Base-by-base conservation (phyloP, 2,888 invertebrate genomes). In the Dimorphilus gyrociliatus region DNA sequence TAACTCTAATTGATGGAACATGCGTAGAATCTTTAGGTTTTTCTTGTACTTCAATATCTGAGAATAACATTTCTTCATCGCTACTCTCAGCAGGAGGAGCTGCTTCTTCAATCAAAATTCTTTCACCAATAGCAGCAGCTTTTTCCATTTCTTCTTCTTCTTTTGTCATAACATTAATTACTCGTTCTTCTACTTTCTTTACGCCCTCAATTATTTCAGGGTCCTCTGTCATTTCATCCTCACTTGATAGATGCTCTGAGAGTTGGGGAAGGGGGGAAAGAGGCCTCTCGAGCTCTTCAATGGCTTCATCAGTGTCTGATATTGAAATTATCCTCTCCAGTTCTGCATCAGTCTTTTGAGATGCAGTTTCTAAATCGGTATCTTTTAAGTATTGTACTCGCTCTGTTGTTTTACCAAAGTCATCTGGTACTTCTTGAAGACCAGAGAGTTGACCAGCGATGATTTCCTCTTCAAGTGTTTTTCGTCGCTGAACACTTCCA, bases 1-100 rank as follows among this genome's bases (percentile, higher is more conserved):
- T 72, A 13, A 72, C 66, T 44, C 68, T 72, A 33, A 73, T 72
- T 45, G 70, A 71, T n/a, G 73, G 73, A 35, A 72, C 69, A n/a
- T n/a, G n/a, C n/a, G n/a, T n/a, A n/a, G n/a, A n/a, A n/a, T n/a
- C n/a, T n/a, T n/a, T n/a, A n/a, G n/a, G n/a, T n/a, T n/a, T n/a
- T 29, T 25, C 21, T 32, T 18, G 4, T 12, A 13, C 17, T 10
- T 6, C 27, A 5, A 12, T 4, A 27, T 4, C 27, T 27, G 27
- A 16, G 15, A 10, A 8, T 10, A 21, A n/a, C n/a, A n/a, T n/a
- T 21, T n/a, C 21, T 21, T 21, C 21, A 21, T 21, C 8, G 21
- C n/a, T n/a, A 21, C 21, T 21, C n/a, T 21, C 21, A 21, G 8
- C 21, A 21, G 21, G n/a, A 21, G 21, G n/a, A n/a, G 21, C 8